Conservation (phyloP, 2,113 vertebrate species). For the Marmota flaviventris region DNA sequence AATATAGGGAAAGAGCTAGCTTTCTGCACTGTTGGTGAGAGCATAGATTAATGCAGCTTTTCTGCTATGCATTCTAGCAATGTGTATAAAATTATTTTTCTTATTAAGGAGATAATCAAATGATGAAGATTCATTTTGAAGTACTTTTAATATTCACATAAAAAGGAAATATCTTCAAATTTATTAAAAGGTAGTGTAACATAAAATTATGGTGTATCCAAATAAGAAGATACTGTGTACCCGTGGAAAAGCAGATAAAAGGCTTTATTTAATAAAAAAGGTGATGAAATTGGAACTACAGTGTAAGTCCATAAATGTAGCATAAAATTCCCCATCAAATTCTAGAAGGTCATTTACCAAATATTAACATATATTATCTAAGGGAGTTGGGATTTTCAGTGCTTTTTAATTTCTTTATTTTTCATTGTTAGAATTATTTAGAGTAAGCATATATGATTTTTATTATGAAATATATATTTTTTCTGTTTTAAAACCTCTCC, state of each 20-base stretch:
- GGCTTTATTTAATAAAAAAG: constrained; percentile 1
- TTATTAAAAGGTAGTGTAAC: constrained; percentile 42
- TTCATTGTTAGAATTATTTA: constrained; percentile 32
- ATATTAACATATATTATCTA: not conserved
- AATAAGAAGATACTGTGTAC: not conserved
- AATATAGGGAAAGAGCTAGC: not conserved
- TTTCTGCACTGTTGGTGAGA: not conserved
- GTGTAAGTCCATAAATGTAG: not conserved
- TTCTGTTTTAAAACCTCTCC: not conserved
- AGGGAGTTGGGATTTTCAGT: not conserved
- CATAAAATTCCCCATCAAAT: not conserved
- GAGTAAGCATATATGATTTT: not conserved
- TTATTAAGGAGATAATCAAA: constrained; percentile 38
- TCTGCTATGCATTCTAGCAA: not conserved
- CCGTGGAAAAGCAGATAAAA: constrained; percentile 27
- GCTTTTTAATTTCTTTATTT: not conserved
- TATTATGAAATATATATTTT: constrained; percentile 28
- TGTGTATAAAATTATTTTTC: not conserved
- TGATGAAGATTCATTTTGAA: not conserved
- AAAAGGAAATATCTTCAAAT: constrained; percentile 50
- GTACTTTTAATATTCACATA: constrained; percentile 46
- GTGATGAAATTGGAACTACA: constrained; percentile 18
- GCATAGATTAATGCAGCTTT: not conserved
- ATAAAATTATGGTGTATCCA: constrained; percentile 10
- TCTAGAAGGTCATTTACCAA: not conserved